Conservation (phyloP, 35 echinoderm and acorn worm genomes). For the Holothuria glaberrima region DNA sequence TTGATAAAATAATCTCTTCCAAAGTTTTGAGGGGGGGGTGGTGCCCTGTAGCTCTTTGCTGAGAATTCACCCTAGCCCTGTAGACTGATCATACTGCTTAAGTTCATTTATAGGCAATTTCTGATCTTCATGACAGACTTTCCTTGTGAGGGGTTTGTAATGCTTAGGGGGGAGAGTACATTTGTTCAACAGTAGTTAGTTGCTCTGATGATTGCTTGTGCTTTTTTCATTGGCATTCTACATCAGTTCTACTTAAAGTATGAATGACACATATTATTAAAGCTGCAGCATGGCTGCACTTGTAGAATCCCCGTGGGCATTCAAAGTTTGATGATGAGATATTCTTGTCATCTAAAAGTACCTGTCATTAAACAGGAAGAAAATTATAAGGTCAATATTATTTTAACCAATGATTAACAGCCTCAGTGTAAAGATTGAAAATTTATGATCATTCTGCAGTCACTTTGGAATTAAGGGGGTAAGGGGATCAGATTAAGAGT, state of each 20-base stretch:
- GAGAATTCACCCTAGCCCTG: neutral
- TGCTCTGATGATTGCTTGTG: neutral
- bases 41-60: neutral
- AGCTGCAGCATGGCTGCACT: too few relatives aligned
- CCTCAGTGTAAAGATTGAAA: too few relatives aligned
- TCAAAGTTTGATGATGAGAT: slow-evolving; percentile 23
- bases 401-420: too few relatives aligned
- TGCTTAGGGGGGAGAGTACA: slow-evolving; percentile 22
- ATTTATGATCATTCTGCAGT: too few relatives aligned
- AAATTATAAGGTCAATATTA: too few relatives aligned
- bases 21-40: neutral
- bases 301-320: neutral
- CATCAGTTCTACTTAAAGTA: too few relatives aligned
- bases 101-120: neutral
- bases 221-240: too few relatives aligned
- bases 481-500: too few relatives aligned
- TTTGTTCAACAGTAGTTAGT: neutral
- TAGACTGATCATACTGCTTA: neutral
- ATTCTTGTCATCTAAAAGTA: neutral
- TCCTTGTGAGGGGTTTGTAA: slow-evolving; percentile 15
- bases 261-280: too few relatives aligned
- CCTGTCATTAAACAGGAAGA: slow-evolving; percentile 12
- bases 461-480: too few relatives aligned
- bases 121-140: neutral
- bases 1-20: neutral